phyloP scores from a whole-genome alignment of 2,113 vertebrate species.

The Dolichallabes microphthalmus region DNA sequence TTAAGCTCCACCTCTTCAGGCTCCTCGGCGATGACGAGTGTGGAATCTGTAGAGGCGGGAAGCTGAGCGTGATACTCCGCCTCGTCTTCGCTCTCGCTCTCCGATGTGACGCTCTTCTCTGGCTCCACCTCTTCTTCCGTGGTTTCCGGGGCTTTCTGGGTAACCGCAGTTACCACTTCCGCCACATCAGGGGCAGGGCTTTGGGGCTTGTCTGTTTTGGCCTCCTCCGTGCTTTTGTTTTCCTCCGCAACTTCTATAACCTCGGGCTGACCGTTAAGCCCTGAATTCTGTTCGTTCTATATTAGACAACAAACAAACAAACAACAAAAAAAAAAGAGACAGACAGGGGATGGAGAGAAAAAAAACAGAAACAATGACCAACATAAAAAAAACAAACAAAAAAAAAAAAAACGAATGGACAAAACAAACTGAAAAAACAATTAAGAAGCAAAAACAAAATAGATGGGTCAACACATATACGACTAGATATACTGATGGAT shows the following conservation, averaged over 20 bases:
- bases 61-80: conserved; percentile 86
- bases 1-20: conserved; percentile 65
- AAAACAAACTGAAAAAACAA: conserved; percentile 54
- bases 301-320: conserved; percentile 70
- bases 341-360: conserved; percentile 30
- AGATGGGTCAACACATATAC: background rate
- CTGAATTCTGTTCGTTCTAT: conserved; percentile 84
- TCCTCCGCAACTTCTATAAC: conserved; percentile 89
- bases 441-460: conserved; percentile 49
- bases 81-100: conserved; percentile 92
- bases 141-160: conserved; percentile 48
- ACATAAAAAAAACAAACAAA: conserved; percentile 62
- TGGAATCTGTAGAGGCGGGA: conserved; percentile 59
- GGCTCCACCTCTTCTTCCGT: conserved; percentile 72
- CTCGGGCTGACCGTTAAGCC: conserved; percentile 77
- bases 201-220: conserved; percentile 70
- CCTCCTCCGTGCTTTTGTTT: conserved; percentile 82
- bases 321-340: conserved; percentile 57
- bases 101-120: conserved; percentile 79
- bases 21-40: conserved; percentile 81
- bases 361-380: conserved; percentile 62
- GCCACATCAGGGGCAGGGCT: background rate
- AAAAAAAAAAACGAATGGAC: conserved; percentile 54
- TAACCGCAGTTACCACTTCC: background rate
- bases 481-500: conserved; percentile 46